Evolutionary conservation across 2,113 vertebrate species (phyloP).

Genomic region (Corythaeola cristata): DNA sequence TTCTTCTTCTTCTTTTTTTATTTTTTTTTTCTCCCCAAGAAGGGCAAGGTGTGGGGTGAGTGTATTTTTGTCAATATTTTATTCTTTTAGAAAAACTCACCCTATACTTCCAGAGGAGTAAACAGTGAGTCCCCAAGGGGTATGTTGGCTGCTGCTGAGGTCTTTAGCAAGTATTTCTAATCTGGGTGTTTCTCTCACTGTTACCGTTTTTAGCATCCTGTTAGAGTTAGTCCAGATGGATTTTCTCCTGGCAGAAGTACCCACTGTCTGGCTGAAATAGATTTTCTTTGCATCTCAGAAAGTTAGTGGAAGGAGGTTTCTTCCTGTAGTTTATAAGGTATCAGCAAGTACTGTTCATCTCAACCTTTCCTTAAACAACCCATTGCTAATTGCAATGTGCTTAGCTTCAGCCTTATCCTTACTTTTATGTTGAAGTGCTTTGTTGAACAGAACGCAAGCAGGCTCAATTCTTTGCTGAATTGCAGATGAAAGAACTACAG

Average conservation of each 20-base stretch:
- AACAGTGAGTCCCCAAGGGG: background rate
- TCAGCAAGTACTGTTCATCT: background rate
- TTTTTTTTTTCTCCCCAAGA: too few species aligned
- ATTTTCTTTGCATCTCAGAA: background rate
- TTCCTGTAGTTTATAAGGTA: background rate
- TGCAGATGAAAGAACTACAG: background rate
- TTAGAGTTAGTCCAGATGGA: background rate
- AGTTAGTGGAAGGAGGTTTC: background rate
- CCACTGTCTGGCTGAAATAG: background rate
- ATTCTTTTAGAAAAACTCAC: background rate
- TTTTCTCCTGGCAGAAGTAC: conserved; percentile 18
- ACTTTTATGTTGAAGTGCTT: conserved; percentile 24
- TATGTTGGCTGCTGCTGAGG: background rate
- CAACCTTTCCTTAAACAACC: background rate
- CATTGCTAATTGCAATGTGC: background rate
- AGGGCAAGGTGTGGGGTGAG: fast-evolving
- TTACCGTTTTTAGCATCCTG: background rate
- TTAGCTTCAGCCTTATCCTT: background rate
- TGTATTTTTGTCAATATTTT: background rate
- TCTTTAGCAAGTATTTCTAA: background rate
- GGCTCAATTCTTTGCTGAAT: background rate
- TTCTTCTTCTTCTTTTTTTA: background rate
- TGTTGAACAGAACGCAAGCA: background rate
- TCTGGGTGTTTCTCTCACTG: background rate
- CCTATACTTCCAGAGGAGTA: background rate